These are phyloP conservation scores for Turritopsis rubra DNA, from an alignment of 30 jellyfish, hydroid and myxozoan species.

Conservation along the genomic window DNA sequence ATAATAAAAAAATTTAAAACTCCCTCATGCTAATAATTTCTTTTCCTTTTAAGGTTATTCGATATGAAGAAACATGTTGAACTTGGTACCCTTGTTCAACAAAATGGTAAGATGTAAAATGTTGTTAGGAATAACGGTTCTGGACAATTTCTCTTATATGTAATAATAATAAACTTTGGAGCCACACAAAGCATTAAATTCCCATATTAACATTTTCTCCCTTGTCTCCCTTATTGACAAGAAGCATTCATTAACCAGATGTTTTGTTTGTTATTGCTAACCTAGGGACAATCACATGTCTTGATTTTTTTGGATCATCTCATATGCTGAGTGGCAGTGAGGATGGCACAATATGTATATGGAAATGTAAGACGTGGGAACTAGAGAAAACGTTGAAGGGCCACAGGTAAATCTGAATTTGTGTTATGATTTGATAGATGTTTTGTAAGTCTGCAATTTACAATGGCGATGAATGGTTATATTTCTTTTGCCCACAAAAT, in stretches of 20 bases:
- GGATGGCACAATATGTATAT: constrained; percentile 74
- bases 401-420: constrained; percentile 49
- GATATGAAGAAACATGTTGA: constrained; percentile 67
- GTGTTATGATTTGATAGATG: not conserved
- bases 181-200: too few relatives aligned
- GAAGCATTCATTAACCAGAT: not conserved
- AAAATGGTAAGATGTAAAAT: constrained; percentile 42
- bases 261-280: not conserved
- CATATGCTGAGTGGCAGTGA: constrained; percentile 81
- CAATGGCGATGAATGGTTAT: not conserved
- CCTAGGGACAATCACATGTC: constrained; percentile 51
- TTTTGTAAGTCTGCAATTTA: not conserved
- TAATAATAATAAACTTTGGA: too few relatives aligned
- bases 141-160: too few relatives aligned
- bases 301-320: constrained; percentile 49
- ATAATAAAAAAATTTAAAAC: too few relatives aligned
- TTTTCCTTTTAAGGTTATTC: constrained; percentile 39
- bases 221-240: too few relatives aligned
- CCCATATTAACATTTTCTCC: too few relatives aligned
- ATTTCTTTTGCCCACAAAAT: too few relatives aligned
- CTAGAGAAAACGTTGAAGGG: constrained; percentile 72
- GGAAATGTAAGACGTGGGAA: constrained; percentile 90
- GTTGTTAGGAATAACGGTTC: too few relatives aligned
- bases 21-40: not conserved
- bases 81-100: constrained; percentile 64